phyloP scores from a whole-genome alignment of 2,113 vertebrate genomes.

The Calyptommatus sinebrachiatus region DNA sequence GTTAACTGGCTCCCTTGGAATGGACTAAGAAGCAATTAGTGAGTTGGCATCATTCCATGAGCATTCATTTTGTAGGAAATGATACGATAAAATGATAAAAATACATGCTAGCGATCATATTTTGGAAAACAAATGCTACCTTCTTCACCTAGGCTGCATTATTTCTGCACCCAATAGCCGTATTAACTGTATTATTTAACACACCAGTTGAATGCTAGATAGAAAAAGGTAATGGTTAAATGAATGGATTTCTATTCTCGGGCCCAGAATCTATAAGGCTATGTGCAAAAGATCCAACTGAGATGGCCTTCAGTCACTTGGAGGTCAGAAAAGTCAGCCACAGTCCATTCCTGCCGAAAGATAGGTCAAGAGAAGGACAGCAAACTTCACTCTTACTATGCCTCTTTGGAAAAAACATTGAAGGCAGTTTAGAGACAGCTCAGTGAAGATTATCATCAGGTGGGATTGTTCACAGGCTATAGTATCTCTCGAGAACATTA shows the following conservation, averaged over 20 bases:
- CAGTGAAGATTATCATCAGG: no score
- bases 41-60: background rate
- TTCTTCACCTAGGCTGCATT: background rate
- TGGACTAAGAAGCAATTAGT: conserved; percentile 28
- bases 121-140: background rate
- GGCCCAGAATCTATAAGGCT: background rate
- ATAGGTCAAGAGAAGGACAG: no score
- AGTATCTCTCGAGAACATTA: no score
- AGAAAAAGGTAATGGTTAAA: background rate
- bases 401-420: no score
- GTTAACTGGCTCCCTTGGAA: conserved; percentile 2
- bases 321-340: no score
- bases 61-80: background rate
- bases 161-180: background rate
- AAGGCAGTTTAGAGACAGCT: no score
- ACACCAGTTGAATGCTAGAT: background rate
- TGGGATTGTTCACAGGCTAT: no score
- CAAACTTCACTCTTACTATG: no score
- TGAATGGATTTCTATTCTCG: no score
- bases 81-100: background rate
- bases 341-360: no score
- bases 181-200: background rate
- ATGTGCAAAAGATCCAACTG: no score
- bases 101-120: background rate
- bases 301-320: no score